Conservation (phyloP, 2,797 vertebrate species). For the Microctenopoma steveboyesi region DNA sequence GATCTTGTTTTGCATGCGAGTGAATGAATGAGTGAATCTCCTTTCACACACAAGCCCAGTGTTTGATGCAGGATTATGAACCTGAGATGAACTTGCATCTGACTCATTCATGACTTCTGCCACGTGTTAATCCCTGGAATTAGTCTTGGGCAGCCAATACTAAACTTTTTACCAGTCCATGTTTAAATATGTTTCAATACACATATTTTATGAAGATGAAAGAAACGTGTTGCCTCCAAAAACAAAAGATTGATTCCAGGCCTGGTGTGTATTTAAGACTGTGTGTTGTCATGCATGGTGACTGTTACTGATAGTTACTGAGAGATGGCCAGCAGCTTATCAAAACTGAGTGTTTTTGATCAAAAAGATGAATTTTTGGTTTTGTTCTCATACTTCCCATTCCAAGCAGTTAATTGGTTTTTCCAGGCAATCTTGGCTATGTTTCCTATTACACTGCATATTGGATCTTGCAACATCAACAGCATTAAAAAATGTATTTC, state of each 20-base stretch:
- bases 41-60: slow-evolving; percentile 36
- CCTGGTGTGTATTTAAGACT: not conserved
- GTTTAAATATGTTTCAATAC: not conserved
- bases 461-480: slow-evolving; percentile 19
- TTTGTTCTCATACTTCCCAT: slow-evolving; percentile 29
- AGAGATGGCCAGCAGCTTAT: slow-evolving; percentile 23
- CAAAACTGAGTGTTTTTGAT: slow-evolving; percentile 28
- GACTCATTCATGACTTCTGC: slow-evolving; percentile 4
- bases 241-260: not conserved
- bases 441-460: slow-evolving; percentile 31
- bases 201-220: not conserved
- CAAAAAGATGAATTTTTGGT: slow-evolving; percentile 12
- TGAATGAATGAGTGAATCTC: slow-evolving; percentile 33
- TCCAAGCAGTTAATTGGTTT: slow-evolving; percentile 29
- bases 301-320: slow-evolving; percentile 3
- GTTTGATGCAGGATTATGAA: slow-evolving; percentile 32
- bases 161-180: not conserved
- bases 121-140: slow-evolving; percentile 15
- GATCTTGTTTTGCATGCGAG: slow-evolving; percentile 52
- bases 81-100: slow-evolving; percentile 23
- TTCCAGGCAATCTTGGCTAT: slow-evolving; percentile 29
- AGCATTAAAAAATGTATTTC: not conserved
- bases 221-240: not conserved
- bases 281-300: not conserved
- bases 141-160: slow-evolving; percentile 1